phyloP scores from a whole-genome alignment of 2,888 invertebrate genomes.

The Mesorhabditis belari region DNA sequence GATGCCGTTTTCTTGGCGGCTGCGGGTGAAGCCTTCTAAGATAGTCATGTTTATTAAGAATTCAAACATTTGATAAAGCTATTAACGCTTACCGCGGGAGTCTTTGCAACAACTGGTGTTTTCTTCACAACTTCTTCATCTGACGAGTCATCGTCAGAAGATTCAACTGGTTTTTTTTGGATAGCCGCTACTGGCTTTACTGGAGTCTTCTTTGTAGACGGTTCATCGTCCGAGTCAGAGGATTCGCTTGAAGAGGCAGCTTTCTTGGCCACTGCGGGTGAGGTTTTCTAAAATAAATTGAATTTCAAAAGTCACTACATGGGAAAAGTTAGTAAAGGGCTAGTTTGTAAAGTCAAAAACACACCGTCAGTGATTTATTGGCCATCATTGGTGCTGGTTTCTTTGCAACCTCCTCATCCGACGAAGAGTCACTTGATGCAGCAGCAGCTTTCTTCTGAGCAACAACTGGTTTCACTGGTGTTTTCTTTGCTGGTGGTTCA shows the following conservation, averaged over 20 bases:
- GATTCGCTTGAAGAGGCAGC: conserved; percentile 18
- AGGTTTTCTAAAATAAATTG: too few species aligned
- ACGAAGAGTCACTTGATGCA: conserved; percentile 11
- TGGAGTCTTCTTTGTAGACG: conserved; percentile 14
- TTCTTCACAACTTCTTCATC: conserved; percentile 12
- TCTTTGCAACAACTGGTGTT: conserved; percentile 4
- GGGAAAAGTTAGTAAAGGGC: background rate
- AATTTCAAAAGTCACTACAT: too few species aligned
- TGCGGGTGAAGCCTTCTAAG: background rate
- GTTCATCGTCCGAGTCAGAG: conserved; percentile 23
- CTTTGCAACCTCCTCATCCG: conserved; percentile 20
- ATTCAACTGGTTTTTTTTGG: conserved; percentile 8
- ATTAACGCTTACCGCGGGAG: background rate
- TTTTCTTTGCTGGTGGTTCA: conserved; percentile 11
- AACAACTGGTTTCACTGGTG: conserved; percentile 11
- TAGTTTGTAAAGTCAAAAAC: background rate
- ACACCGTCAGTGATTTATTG: conserved; percentile 7
- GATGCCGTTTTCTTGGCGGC: background rate
- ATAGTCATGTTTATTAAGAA: background rate
- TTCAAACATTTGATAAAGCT: background rate
- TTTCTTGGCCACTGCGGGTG: conserved; percentile 18
- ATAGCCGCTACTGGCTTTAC: conserved; percentile 9
- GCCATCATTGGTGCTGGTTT: conserved; percentile 11
- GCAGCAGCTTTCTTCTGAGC: conserved; percentile 18
- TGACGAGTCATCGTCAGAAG: conserved; percentile 8